These are phyloP conservation scores for Gorsachius goisagi DNA, from an alignment of 2,113 vertebrate species.

Conservation along the genomic window DNA sequence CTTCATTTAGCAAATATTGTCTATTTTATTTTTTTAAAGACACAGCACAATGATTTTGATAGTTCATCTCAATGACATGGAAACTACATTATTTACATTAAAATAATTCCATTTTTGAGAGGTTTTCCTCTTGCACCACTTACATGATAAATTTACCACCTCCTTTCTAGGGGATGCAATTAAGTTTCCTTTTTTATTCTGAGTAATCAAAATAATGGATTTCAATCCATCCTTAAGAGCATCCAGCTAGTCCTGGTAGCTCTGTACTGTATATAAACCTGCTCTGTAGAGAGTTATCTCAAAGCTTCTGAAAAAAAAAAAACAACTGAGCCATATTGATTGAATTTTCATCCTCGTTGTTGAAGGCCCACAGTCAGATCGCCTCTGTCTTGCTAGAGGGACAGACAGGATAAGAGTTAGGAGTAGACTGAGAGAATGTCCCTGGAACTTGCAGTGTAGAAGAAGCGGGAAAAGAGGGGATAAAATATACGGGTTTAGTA, in stretches of 20 bases:
- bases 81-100: neutral
- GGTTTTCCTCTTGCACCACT: neutral
- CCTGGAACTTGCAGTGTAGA: neutral
- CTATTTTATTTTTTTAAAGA: neutral
- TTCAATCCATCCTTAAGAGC: neutral
- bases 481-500: neutral
- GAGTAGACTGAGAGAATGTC: neutral
- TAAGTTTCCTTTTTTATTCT: constrained; percentile 43
- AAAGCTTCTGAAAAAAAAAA: neutral
- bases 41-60: neutral
- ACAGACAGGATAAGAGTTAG: neutral
- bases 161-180: constrained; percentile 22
- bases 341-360: neutral
- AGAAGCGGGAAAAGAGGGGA: neutral
- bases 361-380: neutral
- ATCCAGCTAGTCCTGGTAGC: neutral
- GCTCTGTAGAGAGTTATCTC: neutral
- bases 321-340: neutral
- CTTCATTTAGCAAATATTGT: neutral
- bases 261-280: neutral
- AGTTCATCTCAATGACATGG: neutral
- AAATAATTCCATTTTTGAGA: neutral
- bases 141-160: neutral
- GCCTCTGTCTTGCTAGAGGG: neutral
- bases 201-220: constrained; percentile 43